Evolutionary conservation across 2,113 vertebrate genomes (phyloP).

Genomic region (Ceyx margarethae): DNA sequence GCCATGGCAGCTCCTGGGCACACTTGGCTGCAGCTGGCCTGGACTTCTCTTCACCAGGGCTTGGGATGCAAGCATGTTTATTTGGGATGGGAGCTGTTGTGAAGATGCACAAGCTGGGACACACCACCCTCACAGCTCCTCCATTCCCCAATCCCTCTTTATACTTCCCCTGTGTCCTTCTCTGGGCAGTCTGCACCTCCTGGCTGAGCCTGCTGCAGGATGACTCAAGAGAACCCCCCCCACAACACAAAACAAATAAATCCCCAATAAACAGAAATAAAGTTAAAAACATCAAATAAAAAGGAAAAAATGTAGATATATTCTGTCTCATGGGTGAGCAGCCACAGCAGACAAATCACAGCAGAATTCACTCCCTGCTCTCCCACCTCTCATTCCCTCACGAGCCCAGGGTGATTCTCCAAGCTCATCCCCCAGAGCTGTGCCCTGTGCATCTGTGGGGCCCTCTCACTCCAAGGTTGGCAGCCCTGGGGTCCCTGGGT

Average conservation of each 20-base stretch:
- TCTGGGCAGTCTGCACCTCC: background rate
- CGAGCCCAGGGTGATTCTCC: background rate
- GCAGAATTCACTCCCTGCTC: background rate
- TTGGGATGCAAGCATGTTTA: accelerated
- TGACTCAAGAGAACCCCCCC: background rate
- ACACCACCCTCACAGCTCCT: background rate
- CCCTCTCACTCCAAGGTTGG: accelerated
- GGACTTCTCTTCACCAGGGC: background rate
- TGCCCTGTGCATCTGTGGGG: background rate
- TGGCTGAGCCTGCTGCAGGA: background rate
- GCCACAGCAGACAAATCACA: background rate
- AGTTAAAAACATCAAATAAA: no score
- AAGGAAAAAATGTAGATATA: background rate
- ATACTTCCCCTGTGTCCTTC: accelerated
- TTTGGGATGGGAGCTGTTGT: background rate
- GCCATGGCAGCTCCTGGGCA: background rate
- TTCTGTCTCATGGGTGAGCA: background rate
- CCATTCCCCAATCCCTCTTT: background rate
- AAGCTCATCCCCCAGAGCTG: background rate
- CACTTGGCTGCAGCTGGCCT: accelerated
- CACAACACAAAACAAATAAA: accelerated
- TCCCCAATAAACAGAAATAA: background rate
- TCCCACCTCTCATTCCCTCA: background rate
- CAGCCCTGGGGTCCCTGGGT: accelerated
- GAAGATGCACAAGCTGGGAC: background rate